Percentiles rank a stretch among this genome's conserved stretches.
Evolutionary conservation across 2,113 vertebrate species (phyloP).

Genomic region (Malurus cyaneus): DNA sequence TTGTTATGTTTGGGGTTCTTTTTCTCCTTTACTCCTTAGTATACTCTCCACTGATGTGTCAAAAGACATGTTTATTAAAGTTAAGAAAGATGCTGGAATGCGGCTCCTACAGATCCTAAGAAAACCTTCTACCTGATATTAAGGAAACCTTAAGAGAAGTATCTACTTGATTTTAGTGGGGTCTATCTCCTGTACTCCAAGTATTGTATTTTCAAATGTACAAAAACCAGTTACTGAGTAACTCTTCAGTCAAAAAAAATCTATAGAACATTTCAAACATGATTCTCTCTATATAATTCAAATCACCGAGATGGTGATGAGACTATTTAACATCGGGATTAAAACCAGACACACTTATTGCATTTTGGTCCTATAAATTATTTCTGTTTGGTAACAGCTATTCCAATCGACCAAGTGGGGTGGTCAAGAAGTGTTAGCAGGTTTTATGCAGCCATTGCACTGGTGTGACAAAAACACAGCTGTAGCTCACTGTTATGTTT

Average conservation of each 20-base stretch:
- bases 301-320: background rate
- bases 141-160: background rate
- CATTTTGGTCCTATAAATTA: background rate
- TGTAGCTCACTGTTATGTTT: background rate
- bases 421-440: background rate
- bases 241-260: background rate
- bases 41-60: background rate
- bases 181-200: background rate
- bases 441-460: background rate
- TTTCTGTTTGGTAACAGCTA: background rate
- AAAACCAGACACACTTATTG: background rate
- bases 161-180: background rate
- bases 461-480: background rate
- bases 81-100: background rate
- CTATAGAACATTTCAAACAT: background rate
- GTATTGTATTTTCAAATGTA: background rate
- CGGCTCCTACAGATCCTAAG: background rate
- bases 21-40: background rate
- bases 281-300: background rate
- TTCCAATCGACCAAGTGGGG: background rate
- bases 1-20: rapidly evolving
- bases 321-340: background rate
- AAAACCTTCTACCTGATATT: background rate
- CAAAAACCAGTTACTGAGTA: background rate
- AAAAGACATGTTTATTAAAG: background rate